Base-by-base conservation (phyloP, 2,888 invertebrate species). In the Protula sp. region DNA sequence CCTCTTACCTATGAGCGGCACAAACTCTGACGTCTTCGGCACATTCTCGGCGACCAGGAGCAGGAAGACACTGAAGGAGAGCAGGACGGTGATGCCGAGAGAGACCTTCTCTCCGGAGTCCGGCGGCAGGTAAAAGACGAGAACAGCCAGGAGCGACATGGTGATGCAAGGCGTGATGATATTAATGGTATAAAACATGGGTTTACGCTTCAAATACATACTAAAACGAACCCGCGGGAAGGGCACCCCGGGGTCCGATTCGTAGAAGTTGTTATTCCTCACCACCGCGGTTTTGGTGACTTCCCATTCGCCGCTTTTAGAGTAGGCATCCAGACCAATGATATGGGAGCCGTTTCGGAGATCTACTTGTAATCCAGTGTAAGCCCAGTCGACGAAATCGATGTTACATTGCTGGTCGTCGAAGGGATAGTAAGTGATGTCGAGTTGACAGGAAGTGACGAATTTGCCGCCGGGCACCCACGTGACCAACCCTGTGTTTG, bases 381-480 rank as follows among this genome's bases (percentile, higher is more conserved):
- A 71, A 14, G 69, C 67, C 71, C 71, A 71, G 64, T 68, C 67
- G 2, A 69, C 63, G 47, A 71, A 64, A 57, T 66, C 61, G 2
- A 71, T 60, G 30, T 63, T 56, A 56, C 71, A 71, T 14, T 58
- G 61, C 55, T 71, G 71, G 53, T 67, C 65, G 55, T 71, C 71
- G 57, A 71, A 71, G 1, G 71, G 71, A 55, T 68, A 71, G 53
- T 57, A 68, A 3, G 65, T 67, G 55, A 71, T 70, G 54, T 71
- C 68, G 24, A 71, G 61, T 45, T 70, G 65, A 54, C 71, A 71
- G 22, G 62, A 60, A 2, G 70, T 71, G 38, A 57, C 51, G 54
- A 71, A 70, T 29, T 69, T 67, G 0, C 71, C 71, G 2, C 70
- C 71, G 2, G 71, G 71, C 22, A 70, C 67, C 71, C 71, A 71